phyloP scores from a whole-genome alignment of 53 echinoderm and acorn worm species.

The Astropecten irregularis region DNA sequence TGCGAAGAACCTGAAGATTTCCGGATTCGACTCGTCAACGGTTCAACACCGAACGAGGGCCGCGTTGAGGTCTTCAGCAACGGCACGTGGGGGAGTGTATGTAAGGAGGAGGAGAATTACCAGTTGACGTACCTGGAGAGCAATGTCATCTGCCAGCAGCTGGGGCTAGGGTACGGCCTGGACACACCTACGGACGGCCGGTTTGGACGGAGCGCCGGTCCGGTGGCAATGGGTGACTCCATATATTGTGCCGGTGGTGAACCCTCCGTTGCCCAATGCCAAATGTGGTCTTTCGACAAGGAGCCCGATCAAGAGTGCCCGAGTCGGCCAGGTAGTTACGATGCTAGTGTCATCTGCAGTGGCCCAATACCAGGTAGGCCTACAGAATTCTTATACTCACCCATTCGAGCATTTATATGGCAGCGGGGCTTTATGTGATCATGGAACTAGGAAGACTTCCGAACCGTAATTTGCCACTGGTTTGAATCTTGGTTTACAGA shows the following conservation, averaged over 20 bases:
- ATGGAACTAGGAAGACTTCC: no score
- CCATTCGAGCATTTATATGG: no score
- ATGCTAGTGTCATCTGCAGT: constrained; percentile 29
- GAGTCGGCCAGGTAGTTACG: not conserved
- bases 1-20: constrained; percentile 16
- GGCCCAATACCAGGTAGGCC: not conserved
- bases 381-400: no score
- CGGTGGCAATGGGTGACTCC: not conserved
- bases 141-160: constrained; percentile 31
- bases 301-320: not conserved
- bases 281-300: not conserved
- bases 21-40: not conserved
- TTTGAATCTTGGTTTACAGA: no score
- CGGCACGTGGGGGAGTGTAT: constrained; percentile 29
- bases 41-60: constrained; percentile 18
- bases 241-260: constrained; percentile 4
- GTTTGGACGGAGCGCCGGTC: constrained; percentile 14
- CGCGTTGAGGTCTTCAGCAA: constrained; percentile 10
- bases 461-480: no score
- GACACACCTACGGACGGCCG: constrained; percentile 12
- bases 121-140: not conserved
- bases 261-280: constrained; percentile 29
- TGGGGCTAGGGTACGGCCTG: constrained; percentile 31
- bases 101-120: not conserved
- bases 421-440: no score